Evolutionary conservation across 2,797 vertebrate genomes (phyloP), one percentile per base, ranked within the genome.

Genomic region (Garrulus glandarius): DNA sequence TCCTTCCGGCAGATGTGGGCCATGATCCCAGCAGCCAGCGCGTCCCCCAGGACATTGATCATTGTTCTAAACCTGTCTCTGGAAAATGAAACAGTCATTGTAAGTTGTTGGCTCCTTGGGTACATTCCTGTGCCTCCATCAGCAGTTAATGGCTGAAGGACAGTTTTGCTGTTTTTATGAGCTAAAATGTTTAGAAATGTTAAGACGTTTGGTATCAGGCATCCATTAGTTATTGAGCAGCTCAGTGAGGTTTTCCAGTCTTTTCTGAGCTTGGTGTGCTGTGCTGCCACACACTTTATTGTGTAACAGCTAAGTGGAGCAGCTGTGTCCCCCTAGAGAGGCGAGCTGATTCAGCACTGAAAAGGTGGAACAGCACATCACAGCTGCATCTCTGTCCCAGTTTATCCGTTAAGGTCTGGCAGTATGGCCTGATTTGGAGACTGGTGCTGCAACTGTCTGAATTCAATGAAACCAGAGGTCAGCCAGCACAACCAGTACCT

Each of bases 21-120:
- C 99, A 99, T 99, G 95, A 99, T 99, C 37, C 99, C 99, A 0
- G 99, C 99, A 15, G 99, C 99, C 94, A 99, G 96, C 0, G 99
- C 99, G 0, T 99, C 99, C 3, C 99, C 99, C 98, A 99, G 98
- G 84, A 99, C 99, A 1, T 99, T 99, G 91, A 99, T 99, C 99
- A 99, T 99, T 57, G 99, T 99, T 96, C 99, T 98, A 97, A 99
- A 99, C 88, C 99, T 98, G 98, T 99, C 99, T 97, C 99, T 99
- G 93, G 29, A 72, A 63, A 88, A 87, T 8, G 77, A 92, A 90
- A 90, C 9, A 47, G 23, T 39, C 13, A 26, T 20, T 23, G 47
- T 92, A 32, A 95, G 10, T 36, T 44, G 15, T 61, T 76, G 69
- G 65, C 55, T 80, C 59, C 78, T 70, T 44, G 60, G 43, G 32